phyloP scores from a whole-genome alignment of 1,140 invertebrate species.

The Lepidurus packardi region DNA sequence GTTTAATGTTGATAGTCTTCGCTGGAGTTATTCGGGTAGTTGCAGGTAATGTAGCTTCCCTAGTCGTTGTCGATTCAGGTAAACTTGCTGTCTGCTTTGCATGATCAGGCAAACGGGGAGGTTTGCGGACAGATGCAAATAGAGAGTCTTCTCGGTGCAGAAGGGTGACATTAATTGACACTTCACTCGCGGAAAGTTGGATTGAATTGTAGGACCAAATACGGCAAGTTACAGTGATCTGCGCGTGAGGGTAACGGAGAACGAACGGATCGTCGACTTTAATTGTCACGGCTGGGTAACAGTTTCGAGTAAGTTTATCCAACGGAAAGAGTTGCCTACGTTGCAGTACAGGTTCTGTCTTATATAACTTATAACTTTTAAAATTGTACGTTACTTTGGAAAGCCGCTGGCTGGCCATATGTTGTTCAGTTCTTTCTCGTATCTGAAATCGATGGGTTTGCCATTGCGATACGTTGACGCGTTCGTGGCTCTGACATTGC shows the following conservation, averaged over 20 bases:
- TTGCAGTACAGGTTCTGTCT: background rate
- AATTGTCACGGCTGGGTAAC: background rate
- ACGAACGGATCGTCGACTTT: background rate
- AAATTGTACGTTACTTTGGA: background rate
- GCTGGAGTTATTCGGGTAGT: no score
- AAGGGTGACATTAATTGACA: constrained; percentile 4
- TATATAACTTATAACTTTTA: background rate
- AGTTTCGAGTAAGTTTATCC: background rate
- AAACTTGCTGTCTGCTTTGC: no score
- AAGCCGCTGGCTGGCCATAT: background rate
- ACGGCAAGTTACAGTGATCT: background rate
- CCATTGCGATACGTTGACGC: background rate
- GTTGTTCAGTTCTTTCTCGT: background rate
- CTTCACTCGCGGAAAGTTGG: background rate
- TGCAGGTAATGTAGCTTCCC: no score
- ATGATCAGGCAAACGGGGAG: background rate
- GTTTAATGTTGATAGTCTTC: no score
- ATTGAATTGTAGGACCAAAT: background rate
- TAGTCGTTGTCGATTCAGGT: no score
- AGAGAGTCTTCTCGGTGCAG: background rate
- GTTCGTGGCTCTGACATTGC: background rate
- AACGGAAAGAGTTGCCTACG: background rate
- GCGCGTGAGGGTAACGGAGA: background rate
- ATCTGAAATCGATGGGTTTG: background rate
- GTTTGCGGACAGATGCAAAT: background rate